Conservation (phyloP, 2,888 invertebrate species). For the Diarsia brunnea region DNA sequence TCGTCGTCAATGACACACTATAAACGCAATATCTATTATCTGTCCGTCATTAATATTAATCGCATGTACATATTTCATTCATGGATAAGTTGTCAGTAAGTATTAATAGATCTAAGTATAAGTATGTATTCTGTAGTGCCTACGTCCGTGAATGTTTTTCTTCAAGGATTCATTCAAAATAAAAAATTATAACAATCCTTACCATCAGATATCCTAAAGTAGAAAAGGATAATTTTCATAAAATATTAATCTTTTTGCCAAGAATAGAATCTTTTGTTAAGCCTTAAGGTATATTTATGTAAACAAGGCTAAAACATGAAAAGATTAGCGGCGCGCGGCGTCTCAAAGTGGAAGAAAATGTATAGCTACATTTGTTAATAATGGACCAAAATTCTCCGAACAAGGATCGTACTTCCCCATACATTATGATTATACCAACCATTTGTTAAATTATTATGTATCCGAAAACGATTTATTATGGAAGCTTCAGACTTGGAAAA, state of each 20-base stretch:
- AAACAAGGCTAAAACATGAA: conserved; percentile 25
- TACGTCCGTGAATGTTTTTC: neutral
- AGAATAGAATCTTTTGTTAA: conserved; percentile 22
- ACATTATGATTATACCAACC: conserved; percentile 16
- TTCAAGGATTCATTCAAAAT: neutral
- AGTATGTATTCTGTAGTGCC: neutral
- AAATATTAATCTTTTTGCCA: neutral
- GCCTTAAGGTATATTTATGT: conserved; percentile 15
- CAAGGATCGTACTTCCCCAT: conserved; percentile 7
- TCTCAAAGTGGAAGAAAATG: conserved; percentile 19
- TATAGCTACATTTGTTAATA: conserved; percentile 26
- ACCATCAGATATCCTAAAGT: neutral
- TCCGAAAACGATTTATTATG: conserved; percentile 12
- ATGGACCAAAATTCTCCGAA: conserved; percentile 31
- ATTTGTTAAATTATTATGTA: conserved; percentile 25
- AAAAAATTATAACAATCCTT: neutral
- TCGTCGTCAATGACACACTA: conserved; percentile 69
- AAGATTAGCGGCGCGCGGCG: conserved; percentile 29
- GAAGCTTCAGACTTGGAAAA: conserved; percentile 8
- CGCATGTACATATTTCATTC: conserved; percentile 17
- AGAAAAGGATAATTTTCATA: neutral
- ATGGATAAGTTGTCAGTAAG: neutral
- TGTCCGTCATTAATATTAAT: conserved; percentile 17
- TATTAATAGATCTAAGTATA: neutral
- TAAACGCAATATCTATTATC: conserved; percentile 50